Evolutionary conservation across 2,888 invertebrate genomes (phyloP), one percentile per base, ranked within the genome.

Genomic region (Aethes cnicana): DNA sequence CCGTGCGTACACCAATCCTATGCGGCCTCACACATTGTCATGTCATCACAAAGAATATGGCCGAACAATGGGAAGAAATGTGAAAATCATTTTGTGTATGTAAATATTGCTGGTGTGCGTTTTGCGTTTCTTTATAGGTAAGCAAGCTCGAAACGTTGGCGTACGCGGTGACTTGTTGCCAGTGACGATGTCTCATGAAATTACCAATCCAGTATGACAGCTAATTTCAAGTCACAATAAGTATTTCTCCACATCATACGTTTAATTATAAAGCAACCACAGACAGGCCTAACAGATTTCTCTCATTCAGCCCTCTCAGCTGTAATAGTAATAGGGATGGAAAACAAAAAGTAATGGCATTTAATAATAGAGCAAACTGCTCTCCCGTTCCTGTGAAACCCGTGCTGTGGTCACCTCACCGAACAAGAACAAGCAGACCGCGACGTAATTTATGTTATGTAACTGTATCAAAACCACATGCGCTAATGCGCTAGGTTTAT

Each of bases 391-490:
- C 55, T 47, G 57, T 41, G 54, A 53, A 65, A 64, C 72, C 65
- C 69, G 71, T 69, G 67, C 68, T 74, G 74, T 69, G 72, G 74
- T 73, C 68, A 58, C 54, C 58, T 55, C 56, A 53, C 57, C 56
- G 62, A 63, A 58, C 61, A n/a, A n/a, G n/a, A n/a, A n/a, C 56
- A 58, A 63, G 59, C 53, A 54, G 58, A 67, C 65, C 66, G 53
- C 63, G 43, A 54, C 47, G 54, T 58, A 58, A 70, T 70, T 72
- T 70, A 66, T 64, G 67, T 60, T 62, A 63, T 56, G 47, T 73
- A 72, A 72, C 74, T 61, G 72, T 69, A 68, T 55, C 47, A 47
- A 56, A 62, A 66, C 74, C 74, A 61, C 73, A 72, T 58, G 59
- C 30, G 43, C 44, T 50, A 44, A 50, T 37, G 39, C 30, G 44